Percentiles rank a stretch among this genome's conserved stretches.
Evolutionary conservation across 1,140 invertebrate species (phyloP).

Genomic region (Papilio helenus): DNA sequence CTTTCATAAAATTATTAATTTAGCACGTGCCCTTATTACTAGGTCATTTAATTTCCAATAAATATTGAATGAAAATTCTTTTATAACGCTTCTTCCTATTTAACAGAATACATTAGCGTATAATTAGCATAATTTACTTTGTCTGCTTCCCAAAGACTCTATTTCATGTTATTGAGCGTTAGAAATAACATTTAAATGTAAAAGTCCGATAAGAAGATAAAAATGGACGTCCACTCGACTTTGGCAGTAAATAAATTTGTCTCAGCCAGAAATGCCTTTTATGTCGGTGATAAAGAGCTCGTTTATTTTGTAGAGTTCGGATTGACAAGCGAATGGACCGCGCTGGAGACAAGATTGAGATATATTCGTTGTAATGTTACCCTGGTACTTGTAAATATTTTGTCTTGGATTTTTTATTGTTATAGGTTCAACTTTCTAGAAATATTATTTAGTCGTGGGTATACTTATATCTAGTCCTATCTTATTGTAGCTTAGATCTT

Average conservation of each 20-base stretch:
- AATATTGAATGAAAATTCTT: conserved; percentile 5
- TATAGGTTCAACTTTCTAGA: neutral
- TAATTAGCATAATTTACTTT: conserved; percentile 13
- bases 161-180: conserved; percentile 1
- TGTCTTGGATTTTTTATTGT: neutral
- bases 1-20: neutral
- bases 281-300: conserved; percentile 32
- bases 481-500: neutral
- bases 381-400: conserved; percentile 4
- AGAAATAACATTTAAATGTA: conserved; percentile 24
- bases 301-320: conserved; percentile 38
- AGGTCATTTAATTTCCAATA: neutral
- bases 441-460: neutral
- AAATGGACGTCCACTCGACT: conserved; percentile 19
- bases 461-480: neutral
- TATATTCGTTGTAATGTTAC: conserved; percentile 29
- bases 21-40: neutral
- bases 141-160: neutral
- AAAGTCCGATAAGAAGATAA: conserved; percentile 37
- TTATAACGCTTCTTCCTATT: neutral
- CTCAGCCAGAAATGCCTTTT: conserved; percentile 34
- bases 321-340: conserved; percentile 37
- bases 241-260: conserved; percentile 33
- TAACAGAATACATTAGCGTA: neutral
- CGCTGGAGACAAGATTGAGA: conserved; percentile 20